Evolutionary conservation across 1,140 invertebrate genomes (phyloP).

Genomic region (Bradynema listronoti): DNA sequence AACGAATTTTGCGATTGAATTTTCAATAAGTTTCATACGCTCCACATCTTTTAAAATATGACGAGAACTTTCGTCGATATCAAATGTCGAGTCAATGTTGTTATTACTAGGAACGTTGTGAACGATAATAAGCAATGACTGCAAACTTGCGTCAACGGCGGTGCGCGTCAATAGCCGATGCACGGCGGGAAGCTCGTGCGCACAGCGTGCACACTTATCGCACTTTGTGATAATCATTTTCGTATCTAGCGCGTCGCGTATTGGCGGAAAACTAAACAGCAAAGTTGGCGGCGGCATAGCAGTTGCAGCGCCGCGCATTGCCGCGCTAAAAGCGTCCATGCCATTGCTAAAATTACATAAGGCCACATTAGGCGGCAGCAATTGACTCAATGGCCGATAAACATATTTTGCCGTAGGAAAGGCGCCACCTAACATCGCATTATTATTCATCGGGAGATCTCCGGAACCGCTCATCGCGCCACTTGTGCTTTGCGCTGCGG

Average conservation of each 20-base stretch:
- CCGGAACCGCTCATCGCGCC: no score
- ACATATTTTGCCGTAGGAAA: conserved; percentile 30
- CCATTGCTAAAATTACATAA: no score
- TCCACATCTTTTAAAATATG: conserved; percentile 17
- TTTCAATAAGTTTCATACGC: conserved; percentile 37
- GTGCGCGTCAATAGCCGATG: conserved; percentile 26
- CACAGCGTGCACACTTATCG: conserved; percentile 40
- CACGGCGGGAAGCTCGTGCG: conserved; percentile 25
- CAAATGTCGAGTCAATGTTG: no score
- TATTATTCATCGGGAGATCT: no score
- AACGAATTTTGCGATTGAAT: conserved; percentile 35
- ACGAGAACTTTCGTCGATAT: no score
- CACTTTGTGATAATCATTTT: conserved; percentile 34
- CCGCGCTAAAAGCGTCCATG: no score
- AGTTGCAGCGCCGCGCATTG: background rate
- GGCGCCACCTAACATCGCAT: no score
- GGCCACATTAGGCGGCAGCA: no score
- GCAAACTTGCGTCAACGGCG: conserved; percentile 27
- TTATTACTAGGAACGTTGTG: no score
- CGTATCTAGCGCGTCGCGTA: background rate
- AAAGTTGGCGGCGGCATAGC: background rate
- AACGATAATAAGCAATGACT: conserved; percentile 32
- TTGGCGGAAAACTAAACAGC: no score
- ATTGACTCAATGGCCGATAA: no score
- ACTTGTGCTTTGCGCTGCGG: background rate